Base-by-base conservation (phyloP, 2,113 vertebrate species). In the Eudorcas thomsonii region DNA sequence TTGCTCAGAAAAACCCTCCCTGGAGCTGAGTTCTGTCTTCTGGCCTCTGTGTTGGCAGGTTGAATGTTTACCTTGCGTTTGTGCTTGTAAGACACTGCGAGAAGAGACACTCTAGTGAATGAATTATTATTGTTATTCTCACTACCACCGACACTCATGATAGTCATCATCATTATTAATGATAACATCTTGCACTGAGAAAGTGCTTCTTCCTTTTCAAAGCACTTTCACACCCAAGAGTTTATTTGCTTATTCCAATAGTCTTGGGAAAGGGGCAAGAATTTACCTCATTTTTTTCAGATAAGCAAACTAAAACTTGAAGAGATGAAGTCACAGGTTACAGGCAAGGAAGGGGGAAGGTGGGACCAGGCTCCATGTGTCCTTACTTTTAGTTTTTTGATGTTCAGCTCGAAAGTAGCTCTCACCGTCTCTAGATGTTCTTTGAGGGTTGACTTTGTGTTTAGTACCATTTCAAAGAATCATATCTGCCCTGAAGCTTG, bases 341-440 rank as follows among this genome's bases (percentile, higher is more conserved):
- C 23, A 39, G 36, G 25, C 3, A 19, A 1, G 50, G 6, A 5
- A 30, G 36, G 62, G 7, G 45, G 17, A 60, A 15, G 21, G 15
- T 30, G 60, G 8, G 39, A 4, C 14, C 14, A 25, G 33, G 11
- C 9, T 13, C 10, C 28, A 8, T 0, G n/a, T 25, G 1, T 16
- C 50, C 50, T 43, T 12, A 7, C 74, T 55, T 12, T n/a, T 28
- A 0, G 9, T 4, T 28, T 5, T 4, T 1, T 3, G 33, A 21
- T 2, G 14, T 10, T 36, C 2, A 4, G 11, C 60, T 26, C 0
- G 0, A 7, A 8, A 0, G 2, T 0, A 28, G 25, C 71, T 39
- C 43, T 15, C 55, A 0, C 13, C 39, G 23, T 25, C 88, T 25
- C 78, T 17, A 11, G n/a, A 17, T 6, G 2, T 11, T 16, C 82